Base-by-base conservation (phyloP, 1,140 invertebrate genomes). In the Leptonema lineaticorne region DNA sequence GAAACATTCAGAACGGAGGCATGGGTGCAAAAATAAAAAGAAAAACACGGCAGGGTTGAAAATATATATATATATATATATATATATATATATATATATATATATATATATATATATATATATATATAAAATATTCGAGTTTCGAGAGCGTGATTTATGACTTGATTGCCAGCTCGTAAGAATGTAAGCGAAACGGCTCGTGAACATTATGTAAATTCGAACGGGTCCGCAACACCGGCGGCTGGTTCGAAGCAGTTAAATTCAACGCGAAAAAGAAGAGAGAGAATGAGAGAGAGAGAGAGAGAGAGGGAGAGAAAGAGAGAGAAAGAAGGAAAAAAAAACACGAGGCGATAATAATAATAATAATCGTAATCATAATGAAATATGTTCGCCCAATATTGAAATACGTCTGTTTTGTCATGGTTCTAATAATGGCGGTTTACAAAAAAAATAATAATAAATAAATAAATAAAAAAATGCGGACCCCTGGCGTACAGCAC, bases 181-280 rank as follows among this genome's bases (percentile, higher is more conserved):
- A 69, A 62, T 63, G 67, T 69, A 69, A 69, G 67, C 67, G 67
- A 69, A 69, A 69, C 67, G 67, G 67, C 67, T 69, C 53, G 67
- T 69, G 67, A 69, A 69, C 67, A 69, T 69, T 69, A 69, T 69
- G 67, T 69, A 69, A 69, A 69, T 69, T 69, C 48, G 50, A 41
- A 56, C 41, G 16, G 46, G 46, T 33, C 20, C 45, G n/a, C n/a
- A n/a, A n/a, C n/a, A 22, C 33, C 16, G 63, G 63, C 45, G 46
- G 30, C 28, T 29, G 63, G 37, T 41, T 5, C n/a, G n/a, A n/a
- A n/a, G n/a, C n/a, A n/a, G n/a, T n/a, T n/a, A n/a, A n/a, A n/a
- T n/a, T n/a, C n/a, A n/a, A n/a, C n/a, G n/a, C 45, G 45, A 20
- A 26, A 5, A 46, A 27, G 45, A 64, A 50, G 24, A 27, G 29